Conservation (phyloP, 2,888 invertebrate genomes). For the Eristalis pertinax region DNA sequence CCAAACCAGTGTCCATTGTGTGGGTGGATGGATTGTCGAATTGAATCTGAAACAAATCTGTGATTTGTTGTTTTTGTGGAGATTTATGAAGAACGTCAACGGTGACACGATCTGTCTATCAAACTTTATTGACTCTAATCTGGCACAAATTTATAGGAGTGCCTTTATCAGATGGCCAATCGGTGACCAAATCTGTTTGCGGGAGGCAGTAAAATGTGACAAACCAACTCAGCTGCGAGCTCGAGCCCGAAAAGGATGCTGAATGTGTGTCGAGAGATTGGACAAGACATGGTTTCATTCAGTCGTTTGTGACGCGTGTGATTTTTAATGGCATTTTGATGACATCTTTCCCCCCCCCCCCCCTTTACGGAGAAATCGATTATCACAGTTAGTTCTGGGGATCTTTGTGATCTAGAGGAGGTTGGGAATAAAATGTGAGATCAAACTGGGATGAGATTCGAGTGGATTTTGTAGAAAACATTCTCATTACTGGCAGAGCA, state of each 20-base stretch:
- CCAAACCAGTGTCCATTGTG: background rate
- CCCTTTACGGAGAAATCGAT: too few relatives aligned
- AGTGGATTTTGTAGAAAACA: too few relatives aligned
- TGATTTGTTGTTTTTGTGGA: background rate
- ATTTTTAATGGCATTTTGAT: too few relatives aligned
- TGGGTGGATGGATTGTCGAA: background rate
- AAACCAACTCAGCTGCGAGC: background rate
- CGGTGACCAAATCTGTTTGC: background rate
- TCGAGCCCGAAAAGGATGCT: background rate
- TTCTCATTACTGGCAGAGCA: too few relatives aligned
- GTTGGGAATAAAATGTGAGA: too few relatives aligned
- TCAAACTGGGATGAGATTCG: too few relatives aligned
- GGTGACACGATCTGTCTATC: background rate
- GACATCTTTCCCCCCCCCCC: too few relatives aligned
- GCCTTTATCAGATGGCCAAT: background rate
- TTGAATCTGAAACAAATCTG: background rate
- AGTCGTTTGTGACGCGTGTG: background rate
- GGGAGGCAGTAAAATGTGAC: background rate
- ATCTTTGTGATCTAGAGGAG: too few relatives aligned
- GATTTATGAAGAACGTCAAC: background rate
- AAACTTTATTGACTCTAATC: background rate
- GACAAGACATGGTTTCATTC: background rate
- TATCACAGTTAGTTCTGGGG: too few relatives aligned
- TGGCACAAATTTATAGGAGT: background rate
- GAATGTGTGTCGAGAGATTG: background rate